Conservation (phyloP, 2,888 invertebrate genomes). For the Clistopyga incitator region DNA sequence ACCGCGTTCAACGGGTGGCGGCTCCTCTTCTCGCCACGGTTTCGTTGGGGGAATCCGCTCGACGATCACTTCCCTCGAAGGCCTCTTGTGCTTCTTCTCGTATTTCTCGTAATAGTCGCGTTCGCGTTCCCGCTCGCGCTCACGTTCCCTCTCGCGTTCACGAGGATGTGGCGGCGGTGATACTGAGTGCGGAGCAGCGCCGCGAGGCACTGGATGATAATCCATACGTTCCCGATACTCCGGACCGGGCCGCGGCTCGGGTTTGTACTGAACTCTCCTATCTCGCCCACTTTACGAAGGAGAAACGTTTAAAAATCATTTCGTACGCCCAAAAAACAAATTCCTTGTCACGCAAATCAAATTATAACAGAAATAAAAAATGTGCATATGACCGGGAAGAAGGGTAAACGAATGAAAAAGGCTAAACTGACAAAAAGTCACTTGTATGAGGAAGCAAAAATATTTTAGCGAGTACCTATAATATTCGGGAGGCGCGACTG, state of each 20-base stretch:
- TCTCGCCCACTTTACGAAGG: slow-evolving; percentile 49
- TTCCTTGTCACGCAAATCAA: too few relatives aligned
- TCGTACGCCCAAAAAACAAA: too few relatives aligned
- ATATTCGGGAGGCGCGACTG: slow-evolving; percentile 80
- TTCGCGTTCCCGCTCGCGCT: slow-evolving; percentile 79
- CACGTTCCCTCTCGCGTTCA: slow-evolving; percentile 78
- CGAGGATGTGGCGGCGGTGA: slow-evolving; percentile 82
- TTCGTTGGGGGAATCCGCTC: slow-evolving; percentile 87
- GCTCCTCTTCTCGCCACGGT: slow-evolving; percentile 82
- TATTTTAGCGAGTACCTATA: slow-evolving; percentile 75
- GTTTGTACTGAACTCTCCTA: slow-evolving; percentile 82
- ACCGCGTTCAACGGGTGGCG: slow-evolving; percentile 79
- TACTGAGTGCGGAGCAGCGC: slow-evolving; percentile 79
- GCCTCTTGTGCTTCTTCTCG: slow-evolving; percentile 85
- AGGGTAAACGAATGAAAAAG: background rate
- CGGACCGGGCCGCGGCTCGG: slow-evolving; percentile 77
- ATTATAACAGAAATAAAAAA: background rate
- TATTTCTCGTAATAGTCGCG: slow-evolving; percentile 83
- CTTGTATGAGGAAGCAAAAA: too few relatives aligned
- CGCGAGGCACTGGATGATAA: slow-evolving; percentile 79
- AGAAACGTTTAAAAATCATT: background rate
- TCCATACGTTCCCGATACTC: slow-evolving; percentile 82
- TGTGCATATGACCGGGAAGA: background rate
- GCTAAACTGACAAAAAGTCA: too few relatives aligned
- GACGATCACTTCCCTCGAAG: slow-evolving; percentile 91